Base-by-base conservation (phyloP, 1,140 invertebrate species). In the Pogonomyrmex barbatus region DNA sequence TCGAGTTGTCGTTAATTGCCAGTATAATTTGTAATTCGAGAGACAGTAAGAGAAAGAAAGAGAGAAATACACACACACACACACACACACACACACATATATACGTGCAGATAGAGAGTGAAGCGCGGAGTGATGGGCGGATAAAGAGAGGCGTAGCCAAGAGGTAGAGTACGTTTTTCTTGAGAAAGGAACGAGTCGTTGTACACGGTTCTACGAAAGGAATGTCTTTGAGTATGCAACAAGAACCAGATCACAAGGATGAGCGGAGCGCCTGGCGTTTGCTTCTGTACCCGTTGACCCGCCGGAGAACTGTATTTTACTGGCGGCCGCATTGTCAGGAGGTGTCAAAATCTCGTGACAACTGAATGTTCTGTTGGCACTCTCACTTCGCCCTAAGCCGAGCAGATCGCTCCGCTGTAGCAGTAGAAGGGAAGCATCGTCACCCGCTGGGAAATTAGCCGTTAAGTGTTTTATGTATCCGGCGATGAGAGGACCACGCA, bases 391-490 rank as follows among this genome's bases (percentile, higher is more conserved):
- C 84, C 58, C 85, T 60, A 75, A 75, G 56, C 68, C 54, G 30
- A 54, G 9, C 68, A 36, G 68, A 83, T 83, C 68, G 65, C 42
- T 12, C 17, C 42, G 50, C 14, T 56, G 67, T 45, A 60, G 50
- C 14, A 45, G 67, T 45, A 60, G 6, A 68, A 83, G 68, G 17
- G 42, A 70, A 45, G 63, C 63, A 58, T 87, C 71, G 63, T 87
- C 83, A 81, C 79, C 90, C 75, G 62, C 85, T 85, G 86, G 91
- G 87, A 93, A 92, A 92, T 93, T 91, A 91, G 89, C 70, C 84
- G 91, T 88, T 91, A 89, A 92, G 89, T 91, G 90, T 91, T 93
- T 93, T 93, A 93, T 93, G 92, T 91, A 92, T 93, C 92, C 93
- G 91, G 91, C 84, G 62, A 58, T 42, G 56, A 90, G 24, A 82